Conservation (phyloP, 2,888 invertebrate species). For the Drosophila stalkeri region DNA sequence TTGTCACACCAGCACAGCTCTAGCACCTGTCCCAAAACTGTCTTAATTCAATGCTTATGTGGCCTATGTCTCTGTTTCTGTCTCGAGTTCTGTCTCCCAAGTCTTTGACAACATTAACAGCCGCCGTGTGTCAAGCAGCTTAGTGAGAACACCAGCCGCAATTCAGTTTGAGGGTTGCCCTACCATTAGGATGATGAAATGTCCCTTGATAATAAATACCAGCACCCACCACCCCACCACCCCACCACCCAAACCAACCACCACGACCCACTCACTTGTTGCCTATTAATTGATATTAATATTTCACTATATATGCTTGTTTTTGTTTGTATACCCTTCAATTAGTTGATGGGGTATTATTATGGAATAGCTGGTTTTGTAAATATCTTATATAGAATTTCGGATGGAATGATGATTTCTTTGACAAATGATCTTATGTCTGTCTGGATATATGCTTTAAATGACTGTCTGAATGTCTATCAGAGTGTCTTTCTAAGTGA, state of each 20-base stretch:
- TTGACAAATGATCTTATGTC: too few species aligned
- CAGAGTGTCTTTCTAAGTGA: too few species aligned
- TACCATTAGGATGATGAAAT: constrained; percentile 72
- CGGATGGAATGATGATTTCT: neutral
- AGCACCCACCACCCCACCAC: constrained; percentile 4
- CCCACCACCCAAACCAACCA: too few species aligned
- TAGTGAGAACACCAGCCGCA: constrained; percentile 23
- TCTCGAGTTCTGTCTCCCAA: constrained; percentile 19
- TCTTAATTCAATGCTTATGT: constrained; percentile 37
- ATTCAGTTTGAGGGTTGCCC: constrained; percentile 16
- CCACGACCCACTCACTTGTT: constrained; percentile 60
- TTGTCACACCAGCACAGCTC: constrained; percentile 1
- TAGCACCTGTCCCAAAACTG: constrained; percentile 7
- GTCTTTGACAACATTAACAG: constrained; percentile 40
- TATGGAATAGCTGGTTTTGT: too few species aligned
- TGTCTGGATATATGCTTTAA: neutral
- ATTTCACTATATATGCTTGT: constrained; percentile 50
- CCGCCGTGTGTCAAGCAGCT: constrained; percentile 24
- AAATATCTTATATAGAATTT: neutral
- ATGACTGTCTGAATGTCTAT: too few species aligned
- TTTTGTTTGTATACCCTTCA: neutral
- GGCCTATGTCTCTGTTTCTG: constrained; percentile 18
- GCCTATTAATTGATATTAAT: constrained; percentile 79
- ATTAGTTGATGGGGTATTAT: too few species aligned
- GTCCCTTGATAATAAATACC: constrained; percentile 36